Evolutionary conservation across 2,888 invertebrate genomes (phyloP).

Genomic region (Aspidiotus destructor): DNA sequence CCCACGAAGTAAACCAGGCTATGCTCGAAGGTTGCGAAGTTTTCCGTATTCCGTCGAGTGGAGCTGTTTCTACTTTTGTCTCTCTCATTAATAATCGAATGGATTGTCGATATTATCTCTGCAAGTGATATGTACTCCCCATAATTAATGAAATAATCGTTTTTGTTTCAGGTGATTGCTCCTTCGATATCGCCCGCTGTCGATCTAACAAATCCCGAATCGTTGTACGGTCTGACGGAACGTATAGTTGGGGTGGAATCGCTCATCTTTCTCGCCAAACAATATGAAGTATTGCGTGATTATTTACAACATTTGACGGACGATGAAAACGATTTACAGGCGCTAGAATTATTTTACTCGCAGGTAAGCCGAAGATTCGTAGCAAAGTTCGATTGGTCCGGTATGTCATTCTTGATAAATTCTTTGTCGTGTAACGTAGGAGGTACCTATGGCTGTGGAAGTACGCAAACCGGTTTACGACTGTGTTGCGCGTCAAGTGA

Average conservation of each 20-base stretch:
- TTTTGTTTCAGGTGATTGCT: conserved; percentile 43
- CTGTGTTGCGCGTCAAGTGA: conserved; percentile 67
- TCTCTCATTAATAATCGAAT: no score
- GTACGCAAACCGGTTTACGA: conserved; percentile 77
- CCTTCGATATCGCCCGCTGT: conserved; percentile 56
- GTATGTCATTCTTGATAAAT: neutral
- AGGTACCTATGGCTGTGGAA: conserved; percentile 60
- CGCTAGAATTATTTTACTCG: conserved; percentile 60
- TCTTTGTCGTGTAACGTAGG: conserved; percentile 45
- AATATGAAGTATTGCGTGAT: conserved; percentile 71
- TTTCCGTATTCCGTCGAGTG: no score
- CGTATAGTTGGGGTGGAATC: conserved; percentile 89
- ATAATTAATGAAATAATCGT: neutral
- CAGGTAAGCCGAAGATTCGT: conserved; percentile 38
- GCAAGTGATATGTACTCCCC: no score
- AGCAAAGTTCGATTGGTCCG: neutral
- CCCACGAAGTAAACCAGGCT: no score
- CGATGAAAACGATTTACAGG: conserved; percentile 53
- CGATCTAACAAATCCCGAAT: conserved; percentile 57
- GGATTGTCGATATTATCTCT: no score
- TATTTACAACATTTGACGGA: conserved; percentile 72
- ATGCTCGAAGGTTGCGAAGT: no score
- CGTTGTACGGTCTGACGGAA: conserved; percentile 70
- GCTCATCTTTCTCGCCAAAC: conserved; percentile 76
- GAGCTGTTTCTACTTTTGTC: no score